Base-by-base conservation (phyloP, 2,888 invertebrate genomes). In the Caprella mutica region DNA sequence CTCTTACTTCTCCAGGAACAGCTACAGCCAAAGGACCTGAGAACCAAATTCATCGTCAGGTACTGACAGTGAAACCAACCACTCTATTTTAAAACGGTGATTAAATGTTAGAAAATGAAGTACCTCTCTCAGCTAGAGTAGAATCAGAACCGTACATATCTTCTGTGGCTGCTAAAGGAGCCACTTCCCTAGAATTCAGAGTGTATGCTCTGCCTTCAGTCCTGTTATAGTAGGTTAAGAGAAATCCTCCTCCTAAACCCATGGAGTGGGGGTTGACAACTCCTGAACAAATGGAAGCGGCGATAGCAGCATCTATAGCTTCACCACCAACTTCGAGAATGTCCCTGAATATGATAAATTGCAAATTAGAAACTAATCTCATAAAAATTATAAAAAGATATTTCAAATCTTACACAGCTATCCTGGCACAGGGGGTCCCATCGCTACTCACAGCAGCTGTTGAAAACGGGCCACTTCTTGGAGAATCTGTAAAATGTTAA, bases 191-290 rank as follows among this genome's bases (percentile, higher is more conserved):
- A 0, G 88, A 85, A 71, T 85, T 82, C 52, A 91, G 69, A 14
- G 81, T 80, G 48, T 78, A 76, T 1, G 83, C 78, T 56, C 71
- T 75, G 4, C 78, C 73, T 1, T 75, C 78, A 40, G 71, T 67
- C 54, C 80, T 80, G 67, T 82, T 81, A 76, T 88, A 91, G 56
- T 88, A 78, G 1, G 86, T 86, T 73, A 88, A 83, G 33, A 91
- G 74, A 73, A 91, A 91, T 12, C 92, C 92, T 44, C 93, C 93
- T 5, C 92, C 91, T 5, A 92, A 74, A 0, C 92, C 92, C 81
- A 84, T 85, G 68, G 86, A 82, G 72, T 92, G 89, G 5, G 87
- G 81, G 70, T 87, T 83, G 3, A 84, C 80, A 4, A 89, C 77
- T 0, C 92, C 91, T 71, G 89, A 86, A 72, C 92, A 92, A 67